Conservation (phyloP, 1,140 invertebrate species). For the Pseudomyrmex concolor region DNA sequence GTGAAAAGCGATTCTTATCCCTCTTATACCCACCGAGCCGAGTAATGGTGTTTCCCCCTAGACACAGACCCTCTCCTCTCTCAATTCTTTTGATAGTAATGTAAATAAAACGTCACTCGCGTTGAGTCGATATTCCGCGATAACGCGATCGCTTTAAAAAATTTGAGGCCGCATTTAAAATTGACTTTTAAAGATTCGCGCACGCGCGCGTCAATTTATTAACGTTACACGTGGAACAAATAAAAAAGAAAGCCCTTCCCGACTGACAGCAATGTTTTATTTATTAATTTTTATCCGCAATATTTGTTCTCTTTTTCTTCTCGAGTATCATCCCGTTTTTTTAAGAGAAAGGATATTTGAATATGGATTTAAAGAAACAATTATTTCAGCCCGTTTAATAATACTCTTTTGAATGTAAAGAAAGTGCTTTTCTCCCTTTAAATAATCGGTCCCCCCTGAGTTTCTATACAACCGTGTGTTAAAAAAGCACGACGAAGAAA, state of each 20-base stretch:
- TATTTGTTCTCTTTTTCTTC: neutral
- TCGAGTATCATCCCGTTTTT: neutral
- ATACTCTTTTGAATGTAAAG: constrained; percentile 3
- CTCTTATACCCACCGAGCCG: neutral
- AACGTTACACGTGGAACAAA: no score
- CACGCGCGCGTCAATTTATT: no score
- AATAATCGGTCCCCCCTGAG: neutral
- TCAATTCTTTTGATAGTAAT: constrained; percentile 2
- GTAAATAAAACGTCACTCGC: constrained; percentile 31
- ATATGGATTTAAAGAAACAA: neutral
- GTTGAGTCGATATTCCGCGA: neutral
- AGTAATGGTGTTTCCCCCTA: constrained; percentile 7
- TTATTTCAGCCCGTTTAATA: neutral
- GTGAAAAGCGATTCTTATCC: constrained; percentile 37
- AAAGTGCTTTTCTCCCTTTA: neutral
- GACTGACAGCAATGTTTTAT: neutral
- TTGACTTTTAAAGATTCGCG: no score
- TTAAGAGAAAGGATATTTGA: neutral
- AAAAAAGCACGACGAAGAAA: constrained; percentile 25
- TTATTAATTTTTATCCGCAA: neutral
- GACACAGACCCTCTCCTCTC: constrained; percentile 18
- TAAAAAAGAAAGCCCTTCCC: no score
- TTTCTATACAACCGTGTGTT: neutral
- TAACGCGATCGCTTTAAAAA: neutral
- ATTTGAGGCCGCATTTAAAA: neutral